A percentile compares a stretch with the other conserved stretches of the same genome.
These are phyloP conservation scores for Xyliphius kryptos DNA, from an alignment of 2,113 vertebrate genomes.

Conservation along the genomic window DNA sequence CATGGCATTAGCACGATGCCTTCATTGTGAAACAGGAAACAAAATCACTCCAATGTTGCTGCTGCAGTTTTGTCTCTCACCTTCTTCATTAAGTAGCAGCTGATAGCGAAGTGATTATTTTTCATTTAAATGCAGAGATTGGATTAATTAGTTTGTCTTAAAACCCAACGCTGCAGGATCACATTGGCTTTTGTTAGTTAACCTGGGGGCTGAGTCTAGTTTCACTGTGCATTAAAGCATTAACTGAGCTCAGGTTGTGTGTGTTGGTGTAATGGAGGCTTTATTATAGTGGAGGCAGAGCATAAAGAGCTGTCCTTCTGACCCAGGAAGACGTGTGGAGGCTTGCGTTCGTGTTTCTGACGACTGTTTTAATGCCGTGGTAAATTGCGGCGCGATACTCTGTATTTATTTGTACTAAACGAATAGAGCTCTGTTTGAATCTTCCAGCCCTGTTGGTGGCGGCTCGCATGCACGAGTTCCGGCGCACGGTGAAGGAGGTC, in stretches of 20 bases:
- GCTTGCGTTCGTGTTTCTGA: neutral
- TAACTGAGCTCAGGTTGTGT: slow-evolving; percentile 3
- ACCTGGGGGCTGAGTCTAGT: neutral
- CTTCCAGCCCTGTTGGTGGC: slow-evolving; percentile 86
- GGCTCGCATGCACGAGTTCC: slow-evolving; percentile 96
- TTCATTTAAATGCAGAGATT: too few relatives aligned
- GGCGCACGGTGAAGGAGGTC: slow-evolving; percentile 91
- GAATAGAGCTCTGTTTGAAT: slow-evolving; percentile 4
- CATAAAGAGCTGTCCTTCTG: neutral
- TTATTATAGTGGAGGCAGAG: slow-evolving; percentile 7
- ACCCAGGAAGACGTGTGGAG: slow-evolving; percentile 1
- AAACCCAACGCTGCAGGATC: too few relatives aligned
- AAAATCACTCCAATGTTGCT: slow-evolving; percentile 12
- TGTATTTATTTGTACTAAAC: slow-evolving; percentile 5
- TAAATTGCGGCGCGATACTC: neutral
- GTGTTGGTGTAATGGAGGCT: slow-evolving; percentile 2
- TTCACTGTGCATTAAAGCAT: slow-evolving; percentile 11
- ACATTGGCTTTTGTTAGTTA: too few relatives aligned
- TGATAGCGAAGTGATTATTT: too few relatives aligned
- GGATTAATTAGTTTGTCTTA: too few relatives aligned
- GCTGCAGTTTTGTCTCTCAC: slow-evolving; percentile 5
- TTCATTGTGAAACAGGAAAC: slow-evolving; percentile 23
- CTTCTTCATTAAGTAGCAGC: neutral
- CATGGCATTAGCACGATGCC: slow-evolving; percentile 30
- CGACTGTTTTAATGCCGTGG: neutral